These are phyloP conservation scores for Cyprinodon diabolis DNA, from an alignment of 2,797 vertebrate species.

Conservation along the genomic window DNA sequence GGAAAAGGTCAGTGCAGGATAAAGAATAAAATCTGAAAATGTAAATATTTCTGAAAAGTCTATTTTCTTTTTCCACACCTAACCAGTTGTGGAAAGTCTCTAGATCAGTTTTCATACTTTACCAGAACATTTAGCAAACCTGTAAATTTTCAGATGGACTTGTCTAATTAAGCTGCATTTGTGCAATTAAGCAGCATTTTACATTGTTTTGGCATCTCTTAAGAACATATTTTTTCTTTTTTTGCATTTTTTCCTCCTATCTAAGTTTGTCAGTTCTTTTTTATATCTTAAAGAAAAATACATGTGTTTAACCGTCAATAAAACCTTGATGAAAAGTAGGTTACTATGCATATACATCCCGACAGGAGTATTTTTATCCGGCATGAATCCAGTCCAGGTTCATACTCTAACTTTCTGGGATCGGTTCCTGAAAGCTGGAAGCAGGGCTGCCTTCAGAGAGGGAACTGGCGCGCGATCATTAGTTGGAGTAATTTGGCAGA, in stretches of 20 bases:
- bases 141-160: background rate
- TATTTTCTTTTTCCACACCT: too few species aligned
- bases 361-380: background rate
- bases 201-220: background rate
- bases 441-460: background rate
- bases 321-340: background rate
- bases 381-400: background rate
- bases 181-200: background rate
- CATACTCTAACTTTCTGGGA: background rate
- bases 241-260: background rate
- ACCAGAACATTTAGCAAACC: background rate
- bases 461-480: constrained; percentile 15
- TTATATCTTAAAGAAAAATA: background rate
- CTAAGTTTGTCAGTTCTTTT: background rate
- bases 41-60: too few species aligned
- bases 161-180: too few species aligned
- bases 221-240: background rate
- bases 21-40: too few species aligned
- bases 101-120: background rate
- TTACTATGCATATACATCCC: background rate
- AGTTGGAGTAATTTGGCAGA: constrained; percentile 41
- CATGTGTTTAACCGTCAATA: background rate
- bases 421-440: background rate
- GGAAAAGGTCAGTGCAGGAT: background rate
- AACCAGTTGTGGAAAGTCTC: background rate